Base-by-base conservation (phyloP, 1,140 invertebrate species). In the Rhynchophorus ferrugineus region DNA sequence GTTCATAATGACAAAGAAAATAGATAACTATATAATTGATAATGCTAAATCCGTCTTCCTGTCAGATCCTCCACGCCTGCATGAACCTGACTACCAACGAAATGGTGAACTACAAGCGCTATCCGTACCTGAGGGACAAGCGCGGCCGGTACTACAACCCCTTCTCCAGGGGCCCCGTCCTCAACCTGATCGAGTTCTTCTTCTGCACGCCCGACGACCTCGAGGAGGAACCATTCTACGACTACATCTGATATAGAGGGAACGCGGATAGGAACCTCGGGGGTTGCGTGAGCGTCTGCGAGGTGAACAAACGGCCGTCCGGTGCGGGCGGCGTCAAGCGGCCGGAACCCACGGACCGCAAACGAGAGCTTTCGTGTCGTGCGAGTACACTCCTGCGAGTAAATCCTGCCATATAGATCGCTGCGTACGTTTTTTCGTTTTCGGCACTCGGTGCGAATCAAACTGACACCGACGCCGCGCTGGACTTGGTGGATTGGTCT, bases 71-170 rank as follows among this genome's bases (percentile, higher is more conserved):
- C 6, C 87, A 91, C 66, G 89, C 88, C 1, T 89, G 86, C 60
- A 86, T 89, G 81, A 95, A 94, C 72, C 70, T 95, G 11, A 95
- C 91, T 6, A 94, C 91, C 13, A 95, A 95, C 66, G 92, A 95
- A 71, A 88, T 90, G 83, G 89, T 94, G 61, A 93, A 93, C 72
- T 89, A 89, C 62, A 91, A 92, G 65, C 76, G 89, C 16, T 95
- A 94, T 65, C 82, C 87, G 0, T 94, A 95, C 66, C 69, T 95
- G 44, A 74, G 88, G 21, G 89, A 94, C 63, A 88, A 87, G 61
- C 79, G 85, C 49, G 91, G 91, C 0, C 81, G 84, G 56, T 93
- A 91, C 61, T 80, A 85, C 60, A 95, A 95, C 70, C 90, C 90
- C 0, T 95, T 91, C 63, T 87, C 89, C 11, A 78, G 87, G 55